Conservation (phyloP, 2,113 vertebrate species). For the Dicaeum eximium region DNA sequence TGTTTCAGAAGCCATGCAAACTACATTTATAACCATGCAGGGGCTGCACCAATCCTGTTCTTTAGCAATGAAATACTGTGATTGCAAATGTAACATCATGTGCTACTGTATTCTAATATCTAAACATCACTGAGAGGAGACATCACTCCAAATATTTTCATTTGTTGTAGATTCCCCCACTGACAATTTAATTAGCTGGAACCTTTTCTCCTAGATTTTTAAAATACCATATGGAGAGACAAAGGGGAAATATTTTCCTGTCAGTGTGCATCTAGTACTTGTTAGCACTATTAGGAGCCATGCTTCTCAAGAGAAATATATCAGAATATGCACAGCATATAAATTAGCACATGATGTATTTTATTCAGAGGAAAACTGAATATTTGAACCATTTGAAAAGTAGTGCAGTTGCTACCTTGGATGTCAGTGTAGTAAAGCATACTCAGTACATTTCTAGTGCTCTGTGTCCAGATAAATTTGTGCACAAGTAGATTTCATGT, state of each 20-base stretch:
- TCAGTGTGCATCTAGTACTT: conserved; percentile 48
- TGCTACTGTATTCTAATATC: background rate
- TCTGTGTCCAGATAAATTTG: background rate
- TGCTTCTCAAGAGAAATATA: conserved; percentile 19
- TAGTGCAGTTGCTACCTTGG: background rate
- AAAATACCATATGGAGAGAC: conserved; percentile 47
- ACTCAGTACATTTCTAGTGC: background rate
- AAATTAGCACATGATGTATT: background rate
- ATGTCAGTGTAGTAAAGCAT: background rate
- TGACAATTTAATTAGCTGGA: conserved; percentile 49
- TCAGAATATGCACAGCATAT: background rate
- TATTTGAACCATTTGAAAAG: background rate
- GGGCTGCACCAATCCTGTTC: background rate
- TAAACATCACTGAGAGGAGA: background rate
- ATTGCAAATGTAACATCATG: background rate
- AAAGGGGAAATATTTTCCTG: conserved; percentile 62
- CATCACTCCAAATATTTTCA: conserved; percentile 37
- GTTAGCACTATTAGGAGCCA: conserved; percentile 12
- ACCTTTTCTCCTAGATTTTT: conserved; percentile 32
- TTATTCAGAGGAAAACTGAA: background rate
- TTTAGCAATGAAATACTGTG: background rate
- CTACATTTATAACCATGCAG: background rate
- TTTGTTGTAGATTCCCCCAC: background rate
- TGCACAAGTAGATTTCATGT: background rate
- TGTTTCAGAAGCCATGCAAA: background rate